Evolutionary conservation across 2,797 vertebrate species (phyloP).

Genomic region (Chrysocyon brachyurus): DNA sequence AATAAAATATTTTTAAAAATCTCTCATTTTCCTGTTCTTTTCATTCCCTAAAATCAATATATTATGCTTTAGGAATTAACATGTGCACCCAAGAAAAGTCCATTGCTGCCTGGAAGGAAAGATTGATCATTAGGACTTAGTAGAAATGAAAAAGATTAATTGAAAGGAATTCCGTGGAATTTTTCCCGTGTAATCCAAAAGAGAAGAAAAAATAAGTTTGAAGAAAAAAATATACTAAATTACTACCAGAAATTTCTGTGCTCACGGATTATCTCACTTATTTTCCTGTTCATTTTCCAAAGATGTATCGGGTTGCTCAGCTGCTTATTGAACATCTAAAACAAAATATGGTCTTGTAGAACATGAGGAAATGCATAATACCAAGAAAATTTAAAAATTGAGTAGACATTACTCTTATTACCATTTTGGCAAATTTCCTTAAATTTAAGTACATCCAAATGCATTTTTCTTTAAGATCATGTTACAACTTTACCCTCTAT

Average conservation of each 20-base stretch:
- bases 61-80: neutral
- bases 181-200: neutral
- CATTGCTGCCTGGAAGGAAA: neutral
- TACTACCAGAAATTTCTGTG: neutral
- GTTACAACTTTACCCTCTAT: neutral
- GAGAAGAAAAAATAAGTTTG: neutral
- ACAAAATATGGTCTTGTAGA: conserved; percentile 1
- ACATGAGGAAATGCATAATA: neutral
- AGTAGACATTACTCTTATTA: neutral
- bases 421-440: neutral
- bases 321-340: neutral
- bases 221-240: neutral
- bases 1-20: neutral
- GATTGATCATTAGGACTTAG: neutral
- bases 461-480: neutral
- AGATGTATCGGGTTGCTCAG: neutral
- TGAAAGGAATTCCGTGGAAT: neutral
- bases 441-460: neutral
- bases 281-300: conserved; percentile 20
- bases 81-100: neutral
- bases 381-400: neutral
- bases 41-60: neutral
- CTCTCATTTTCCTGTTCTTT: neutral
- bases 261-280: neutral
- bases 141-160: neutral